Conservation (phyloP, 2,113 vertebrate genomes). For the Vulpes ferrilata region DNA sequence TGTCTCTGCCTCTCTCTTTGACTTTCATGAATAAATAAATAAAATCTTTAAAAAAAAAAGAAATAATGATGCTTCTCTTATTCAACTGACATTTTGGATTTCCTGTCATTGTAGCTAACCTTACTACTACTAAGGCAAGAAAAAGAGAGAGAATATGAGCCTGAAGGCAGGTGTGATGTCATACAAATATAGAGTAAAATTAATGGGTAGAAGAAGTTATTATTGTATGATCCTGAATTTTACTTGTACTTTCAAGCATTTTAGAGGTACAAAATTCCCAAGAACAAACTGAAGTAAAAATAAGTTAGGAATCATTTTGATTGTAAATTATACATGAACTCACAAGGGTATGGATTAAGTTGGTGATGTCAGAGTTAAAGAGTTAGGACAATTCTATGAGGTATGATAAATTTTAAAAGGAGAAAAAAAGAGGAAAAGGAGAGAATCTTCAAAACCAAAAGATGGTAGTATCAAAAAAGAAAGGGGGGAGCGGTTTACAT, state of each 20-base stretch:
- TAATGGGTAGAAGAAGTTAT: fast-evolving
- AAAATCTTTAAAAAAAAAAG: neutral
- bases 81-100: neutral
- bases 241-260: neutral
- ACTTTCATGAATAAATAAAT: neutral
- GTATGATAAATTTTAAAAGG: neutral
- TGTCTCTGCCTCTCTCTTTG: neutral
- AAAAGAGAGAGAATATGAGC: neutral
- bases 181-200: neutral
- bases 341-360: neutral
- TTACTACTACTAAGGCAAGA: neutral
- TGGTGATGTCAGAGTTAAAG: neutral
- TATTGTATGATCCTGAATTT: neutral
- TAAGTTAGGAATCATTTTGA: neutral
- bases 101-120: neutral
- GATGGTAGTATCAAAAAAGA: neutral
- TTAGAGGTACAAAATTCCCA: neutral
- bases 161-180: neutral
- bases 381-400: neutral
- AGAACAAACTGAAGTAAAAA: neutral
- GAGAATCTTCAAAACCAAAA: neutral
- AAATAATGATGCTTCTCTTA: neutral
- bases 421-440: neutral
- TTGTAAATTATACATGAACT: neutral
- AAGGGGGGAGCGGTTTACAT: neutral